A percentile compares a stretch with the other conserved stretches of the same genome.
Conservation (phyloP, 2,113 vertebrate species). For the Oxyura jamaicensis region DNA sequence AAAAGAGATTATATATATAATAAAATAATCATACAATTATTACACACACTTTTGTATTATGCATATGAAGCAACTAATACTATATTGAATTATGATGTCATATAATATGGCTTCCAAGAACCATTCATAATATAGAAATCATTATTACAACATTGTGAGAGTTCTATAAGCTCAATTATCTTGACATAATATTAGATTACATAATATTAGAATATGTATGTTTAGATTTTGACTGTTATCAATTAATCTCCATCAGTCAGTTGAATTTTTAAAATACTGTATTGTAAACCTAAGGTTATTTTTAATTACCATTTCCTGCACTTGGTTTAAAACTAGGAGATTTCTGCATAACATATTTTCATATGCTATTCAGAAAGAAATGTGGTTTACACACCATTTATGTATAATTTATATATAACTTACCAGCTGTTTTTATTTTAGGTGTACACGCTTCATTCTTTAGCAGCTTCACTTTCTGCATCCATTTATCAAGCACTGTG, state of each 20-base stretch:
- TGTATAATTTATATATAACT: neutral
- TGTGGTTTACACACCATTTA: conserved; percentile 14
- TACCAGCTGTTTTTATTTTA: conserved; percentile 73
- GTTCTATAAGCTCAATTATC: neutral
- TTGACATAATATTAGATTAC: neutral
- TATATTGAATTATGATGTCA: neutral
- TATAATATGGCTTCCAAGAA: neutral
- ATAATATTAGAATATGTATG: neutral
- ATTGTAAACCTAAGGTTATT: neutral
- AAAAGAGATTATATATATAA: neutral
- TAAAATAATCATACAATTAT: neutral
- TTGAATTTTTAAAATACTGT: neutral
- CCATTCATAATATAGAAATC: neutral
- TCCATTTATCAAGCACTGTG: conserved; percentile 98
- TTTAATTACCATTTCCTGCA: neutral
- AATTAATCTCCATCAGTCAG: neutral
- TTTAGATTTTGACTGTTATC: neutral
- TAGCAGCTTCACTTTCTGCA: conserved; percentile 96
- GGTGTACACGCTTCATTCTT: conserved; percentile 92
- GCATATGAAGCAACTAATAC: neutral
- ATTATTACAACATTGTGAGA: neutral
- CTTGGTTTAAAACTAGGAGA: neutral
- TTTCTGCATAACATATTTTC: neutral
- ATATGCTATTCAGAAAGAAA: neutral
- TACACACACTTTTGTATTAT: neutral